Base-by-base conservation (phyloP, 2,888 invertebrate species). In the Brachynemurus nebulosus region DNA sequence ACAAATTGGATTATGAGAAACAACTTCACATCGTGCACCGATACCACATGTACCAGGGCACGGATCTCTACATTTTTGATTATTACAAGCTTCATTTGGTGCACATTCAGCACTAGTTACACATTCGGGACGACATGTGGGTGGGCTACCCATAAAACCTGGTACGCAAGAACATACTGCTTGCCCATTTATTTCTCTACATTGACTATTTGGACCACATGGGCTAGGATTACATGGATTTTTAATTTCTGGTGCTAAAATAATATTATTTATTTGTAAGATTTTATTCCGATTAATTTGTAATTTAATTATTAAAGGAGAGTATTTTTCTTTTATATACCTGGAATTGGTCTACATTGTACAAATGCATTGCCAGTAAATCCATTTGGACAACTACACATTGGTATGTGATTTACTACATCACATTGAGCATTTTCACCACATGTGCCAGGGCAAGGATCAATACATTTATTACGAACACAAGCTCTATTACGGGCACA, bases 301-400 rank as follows among this genome's bases (percentile, higher is more conserved):
- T 19, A 19, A n/a, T n/a, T n/a, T n/a, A 36, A 18, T 18, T 16
- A 11, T 12, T 36, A 18, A 9, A 5, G 7, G n/a, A 11, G n/a
- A 27, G 18, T 8, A n/a, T n/a, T n/a, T n/a, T 9, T 39, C 9
- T 17, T 21, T 34, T 33, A n/a, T 23, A 45, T 68, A 76, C 76
- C 71, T 58, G 63, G 62, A 38, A 69, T 53, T 30, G 71, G 68
- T 41, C 66, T 65, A 55, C 80, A 80, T 53, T 71, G 70, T 7
- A 73, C 59, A 57, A 80, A 80, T 4, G 81, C 78, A 60, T 80
- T 78, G 49, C 81, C 83, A 47, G 74, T 67, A 66, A 73, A 76
- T 40, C 72, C 72, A 37, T 68, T 65, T 18, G 72, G 72, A 59
- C 78, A 78, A 50, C 64, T 69, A 52, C 76, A 76, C 64, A 72